These are phyloP conservation scores for Synergus gifuensis DNA, from an alignment of 2,888 invertebrate genomes.

Conservation along the genomic window DNA sequence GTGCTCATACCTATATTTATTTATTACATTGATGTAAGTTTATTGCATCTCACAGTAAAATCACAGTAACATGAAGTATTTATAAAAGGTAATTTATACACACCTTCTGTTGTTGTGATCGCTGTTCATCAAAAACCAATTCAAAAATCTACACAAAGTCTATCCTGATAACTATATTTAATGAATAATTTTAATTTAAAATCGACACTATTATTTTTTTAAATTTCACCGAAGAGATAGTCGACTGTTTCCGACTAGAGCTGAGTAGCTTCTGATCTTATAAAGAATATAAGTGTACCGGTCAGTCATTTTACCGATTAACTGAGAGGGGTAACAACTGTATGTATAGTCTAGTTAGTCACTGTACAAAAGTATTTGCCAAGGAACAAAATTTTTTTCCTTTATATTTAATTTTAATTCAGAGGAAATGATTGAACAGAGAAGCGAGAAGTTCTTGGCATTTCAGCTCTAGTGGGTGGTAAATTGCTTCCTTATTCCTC, in stretches of 20 bases:
- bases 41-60: too few relatives aligned
- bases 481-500: too few relatives aligned
- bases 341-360: background rate
- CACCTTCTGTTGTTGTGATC: background rate
- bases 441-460: background rate
- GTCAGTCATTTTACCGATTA: constrained; percentile 24
- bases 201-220: background rate
- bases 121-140: constrained; percentile 12
- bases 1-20: too few relatives aligned
- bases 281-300: constrained; percentile 30
- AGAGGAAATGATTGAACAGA: background rate
- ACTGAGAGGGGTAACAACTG: background rate
- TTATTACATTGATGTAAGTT: too few relatives aligned
- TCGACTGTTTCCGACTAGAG: constrained; percentile 34
- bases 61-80: too few relatives aligned
- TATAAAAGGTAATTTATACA: background rate
- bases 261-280: constrained; percentile 37
- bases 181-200: constrained; percentile 19
- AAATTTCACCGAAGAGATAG: background rate
- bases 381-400: constrained; percentile 25
- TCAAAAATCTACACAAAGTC: background rate
- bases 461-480: background rate
- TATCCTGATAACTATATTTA: background rate
- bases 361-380: background rate
- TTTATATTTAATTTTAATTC: background rate